Conservation (phyloP, 64 coral and sea anemone genomes). For the Porites australiensis region DNA sequence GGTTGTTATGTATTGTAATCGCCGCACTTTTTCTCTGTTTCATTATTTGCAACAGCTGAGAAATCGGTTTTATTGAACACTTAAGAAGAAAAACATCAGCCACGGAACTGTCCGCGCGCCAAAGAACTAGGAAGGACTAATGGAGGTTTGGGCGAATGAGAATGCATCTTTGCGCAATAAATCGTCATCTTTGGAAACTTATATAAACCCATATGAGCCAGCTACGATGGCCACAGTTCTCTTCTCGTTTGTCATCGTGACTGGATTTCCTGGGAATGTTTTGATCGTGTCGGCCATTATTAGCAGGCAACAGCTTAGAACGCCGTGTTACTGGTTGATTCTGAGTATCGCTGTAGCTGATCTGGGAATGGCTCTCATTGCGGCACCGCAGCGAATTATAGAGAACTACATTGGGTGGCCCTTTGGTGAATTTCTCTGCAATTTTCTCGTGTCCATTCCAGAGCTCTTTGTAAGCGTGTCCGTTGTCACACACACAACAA, state of each 20-base stretch:
- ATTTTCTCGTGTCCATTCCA: constrained; percentile 65
- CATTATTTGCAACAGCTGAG: too few species aligned
- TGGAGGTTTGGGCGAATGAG: background rate
- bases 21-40: too few species aligned
- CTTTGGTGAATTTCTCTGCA: constrained; percentile 76
- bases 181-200: background rate
- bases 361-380: constrained; percentile 72
- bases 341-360: constrained; percentile 90
- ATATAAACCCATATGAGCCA: background rate
- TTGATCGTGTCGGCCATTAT: constrained; percentile 76
- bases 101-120: too few species aligned
- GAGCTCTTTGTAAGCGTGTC: constrained; percentile 89
- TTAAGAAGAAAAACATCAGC: too few species aligned
- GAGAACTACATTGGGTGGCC: constrained; percentile 77
- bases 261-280: constrained; percentile 71
- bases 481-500: constrained; percentile 80
- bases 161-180: background rate
- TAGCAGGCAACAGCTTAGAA: constrained; percentile 60
- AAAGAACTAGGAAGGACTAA: background rate
- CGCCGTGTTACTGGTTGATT: constrained; percentile 84
- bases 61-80: too few species aligned
- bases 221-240: constrained; percentile 38
- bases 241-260: constrained; percentile 69
- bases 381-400: constrained; percentile 65
- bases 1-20: background rate